Evolutionary conservation across 2,888 invertebrate species (phyloP), one percentile per base, ranked within the genome.

Genomic region (Therioaphis trifolii): DNA sequence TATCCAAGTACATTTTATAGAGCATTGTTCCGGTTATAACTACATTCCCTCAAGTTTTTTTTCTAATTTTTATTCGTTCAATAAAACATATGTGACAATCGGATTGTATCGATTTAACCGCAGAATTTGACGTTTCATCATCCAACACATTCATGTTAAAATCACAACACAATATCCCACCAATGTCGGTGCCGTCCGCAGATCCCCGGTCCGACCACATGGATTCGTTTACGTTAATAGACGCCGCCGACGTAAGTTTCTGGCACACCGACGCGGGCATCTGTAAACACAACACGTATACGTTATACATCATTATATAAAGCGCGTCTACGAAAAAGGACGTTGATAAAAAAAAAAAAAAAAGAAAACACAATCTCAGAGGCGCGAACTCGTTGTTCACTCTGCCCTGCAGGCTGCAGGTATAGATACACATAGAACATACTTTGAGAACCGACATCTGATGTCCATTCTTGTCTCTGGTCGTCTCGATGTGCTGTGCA

Each of bases 401-500:
- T n/a, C n/a, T n/a, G n/a, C n/a, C n/a, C n/a, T n/a, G n/a, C n/a
- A n/a, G n/a, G n/a, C n/a, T n/a, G n/a, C n/a, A n/a, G n/a, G n/a
- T n/a, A n/a, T n/a, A n/a, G n/a, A n/a, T n/a, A n/a, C n/a, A n/a
- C n/a, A n/a, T n/a, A n/a, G n/a, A n/a, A 84, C 85, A 85, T 87
- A 94, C 94, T 90, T 94, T 95, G 2, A 96, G 90, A 86, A 96
- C 92, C 87, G 95, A 95, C 88, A 95, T 95, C 88, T 95, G 95
- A 63, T 95, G 89, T 4, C 96, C 97, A 87, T 96, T 96, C 87
- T 96, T 95, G 89, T 98, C 97, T 86, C 96, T 92, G 0, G 95
- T 93, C 24, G 95, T 92, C 87, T 96, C 94, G 88, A 97, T 96
- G 88, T 97, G 96, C 61, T 94, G 92, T 0, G 95, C 93, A 85